Base-by-base conservation (phyloP, 2,113 vertebrate species). In the Chelonoidis abingdonii region DNA sequence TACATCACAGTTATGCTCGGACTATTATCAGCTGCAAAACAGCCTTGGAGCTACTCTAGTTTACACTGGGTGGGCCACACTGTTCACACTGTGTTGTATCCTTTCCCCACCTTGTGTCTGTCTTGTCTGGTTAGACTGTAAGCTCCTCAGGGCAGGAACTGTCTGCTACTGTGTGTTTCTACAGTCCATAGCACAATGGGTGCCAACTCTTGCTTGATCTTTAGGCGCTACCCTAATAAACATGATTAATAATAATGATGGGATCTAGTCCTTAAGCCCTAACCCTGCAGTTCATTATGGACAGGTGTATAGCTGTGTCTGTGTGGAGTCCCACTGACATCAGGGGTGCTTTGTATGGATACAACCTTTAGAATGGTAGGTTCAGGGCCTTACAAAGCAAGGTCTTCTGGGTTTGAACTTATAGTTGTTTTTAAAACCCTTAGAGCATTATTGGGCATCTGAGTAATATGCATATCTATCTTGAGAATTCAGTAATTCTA, bases 11-110 rank as follows among this genome's bases (percentile, higher is more conserved):
- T 54, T 54, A 54, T 54, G n/a, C 83, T 97, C 13, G 82, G 19
- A 89, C 80, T 95, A 89, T 90, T 93, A 65, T 78, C 82, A 83
- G 86, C 93, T 90, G 91, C 86, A 79, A 85, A 52, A 59, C 56
- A 0, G 13, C 86, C 89, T 92, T 65, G 25, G 92, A 93, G 79
- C 75, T 94, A 86, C 75, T 54, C 44, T 93, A 54, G 21, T 94
- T 57, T 41, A 21, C 54, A 87, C 57, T 54, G 21, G 53, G 19
- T 81, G 78, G 47, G 65, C 49, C 69, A 38, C n/a, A 38, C 21
- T 38, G 69, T 19, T 38, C 19, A 38, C 19, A 22, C 6, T 72
- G n/a, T 17, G n/a, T 72, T 72, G 17, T 72, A 10, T 19, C n/a
- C 69, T 8, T 22, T 72, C 69, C 69, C 17, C 35, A n/a, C 19